Percentiles rank a stretch among this genome's conserved stretches.
These are phyloP conservation scores for Hirtodrosophila histrioides DNA, from an alignment of 2,888 invertebrate genomes.

Conservation along the genomic window DNA sequence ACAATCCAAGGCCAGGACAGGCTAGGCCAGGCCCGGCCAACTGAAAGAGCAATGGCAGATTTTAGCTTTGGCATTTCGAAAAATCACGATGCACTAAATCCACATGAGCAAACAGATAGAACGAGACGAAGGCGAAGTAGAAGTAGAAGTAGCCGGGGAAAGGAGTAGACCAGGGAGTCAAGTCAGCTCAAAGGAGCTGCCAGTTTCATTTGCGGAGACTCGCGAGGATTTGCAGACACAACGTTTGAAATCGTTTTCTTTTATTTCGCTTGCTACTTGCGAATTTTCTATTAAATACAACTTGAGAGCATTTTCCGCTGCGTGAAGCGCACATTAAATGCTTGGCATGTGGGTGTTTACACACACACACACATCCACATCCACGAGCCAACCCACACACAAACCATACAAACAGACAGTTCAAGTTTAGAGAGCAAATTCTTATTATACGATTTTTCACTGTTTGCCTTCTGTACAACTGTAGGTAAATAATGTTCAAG, in stretches of 20 bases:
- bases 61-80: constrained; percentile 69
- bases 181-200: constrained; percentile 66
- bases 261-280: constrained; percentile 16
- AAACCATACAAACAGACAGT: not conserved
- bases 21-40: constrained; percentile 28
- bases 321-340: constrained; percentile 21
- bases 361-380: constrained; percentile 8
- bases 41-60: constrained; percentile 66
- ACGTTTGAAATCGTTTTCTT: constrained; percentile 17
- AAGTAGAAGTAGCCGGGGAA: constrained; percentile 5
- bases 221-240: constrained; percentile 46
- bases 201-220: constrained; percentile 50
- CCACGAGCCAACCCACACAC: not conserved
- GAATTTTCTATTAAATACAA: constrained; percentile 48
- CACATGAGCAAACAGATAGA: constrained; percentile 49
- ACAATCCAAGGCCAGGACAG: constrained; percentile 27
- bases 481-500: constrained; percentile 61
- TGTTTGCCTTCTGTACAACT: constrained; percentile 27
- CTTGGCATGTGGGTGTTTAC: constrained; percentile 19
- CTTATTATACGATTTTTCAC: constrained; percentile 8
- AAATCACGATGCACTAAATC: constrained; percentile 76
- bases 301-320: constrained; percentile 47
- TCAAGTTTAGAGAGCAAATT: constrained; percentile 44
- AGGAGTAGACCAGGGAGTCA: constrained; percentile 7
- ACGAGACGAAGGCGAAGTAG: constrained; percentile 12